phyloP scores from a whole-genome alignment of 2,113 vertebrate genomes.

The Vombatus ursinus region DNA sequence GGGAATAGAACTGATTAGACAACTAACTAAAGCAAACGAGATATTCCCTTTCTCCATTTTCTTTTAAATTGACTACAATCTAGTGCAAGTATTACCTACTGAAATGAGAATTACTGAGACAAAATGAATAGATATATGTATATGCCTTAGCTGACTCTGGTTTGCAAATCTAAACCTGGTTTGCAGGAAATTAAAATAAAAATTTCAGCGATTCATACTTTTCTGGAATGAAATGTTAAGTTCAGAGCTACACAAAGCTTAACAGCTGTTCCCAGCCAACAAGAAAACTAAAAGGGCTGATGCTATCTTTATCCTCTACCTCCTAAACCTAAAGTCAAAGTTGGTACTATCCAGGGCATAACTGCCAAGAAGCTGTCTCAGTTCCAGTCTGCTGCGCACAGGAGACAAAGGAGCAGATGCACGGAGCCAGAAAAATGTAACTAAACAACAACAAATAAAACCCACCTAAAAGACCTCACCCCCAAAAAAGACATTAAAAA shows the following conservation, averaged over 20 bases:
- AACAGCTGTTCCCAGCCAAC: constrained; percentile 52
- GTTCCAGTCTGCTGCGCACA: constrained; percentile 41
- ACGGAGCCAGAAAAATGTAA: neutral
- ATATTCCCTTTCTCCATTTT: constrained; percentile 57
- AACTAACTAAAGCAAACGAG: constrained; percentile 63
- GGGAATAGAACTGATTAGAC: neutral
- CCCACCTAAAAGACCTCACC: neutral
- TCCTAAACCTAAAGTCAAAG: constrained; percentile 26
- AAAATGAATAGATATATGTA: constrained; percentile 48
- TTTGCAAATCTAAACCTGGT: constrained; percentile 44
- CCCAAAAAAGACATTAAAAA: constrained; percentile 1
- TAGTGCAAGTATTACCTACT: constrained; percentile 49
- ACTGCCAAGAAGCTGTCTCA: constrained; percentile 25
- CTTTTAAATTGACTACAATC: constrained; percentile 34
- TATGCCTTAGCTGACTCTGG: constrained; percentile 17
- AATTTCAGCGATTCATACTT: constrained; percentile 40
- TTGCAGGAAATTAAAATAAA: constrained; percentile 58
- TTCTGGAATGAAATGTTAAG: constrained; percentile 55
- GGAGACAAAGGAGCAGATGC: constrained; percentile 37
- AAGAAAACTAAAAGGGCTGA: constrained; percentile 53
- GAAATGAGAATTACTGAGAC: constrained; percentile 53
- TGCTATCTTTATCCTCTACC: constrained; percentile 54
- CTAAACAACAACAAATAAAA: constrained; percentile 8
- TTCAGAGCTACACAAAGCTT: constrained; percentile 54
- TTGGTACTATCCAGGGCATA: neutral